Evolutionary conservation across 2,888 invertebrate genomes (phyloP).

Genomic region (Drosophila mimetica): DNA sequence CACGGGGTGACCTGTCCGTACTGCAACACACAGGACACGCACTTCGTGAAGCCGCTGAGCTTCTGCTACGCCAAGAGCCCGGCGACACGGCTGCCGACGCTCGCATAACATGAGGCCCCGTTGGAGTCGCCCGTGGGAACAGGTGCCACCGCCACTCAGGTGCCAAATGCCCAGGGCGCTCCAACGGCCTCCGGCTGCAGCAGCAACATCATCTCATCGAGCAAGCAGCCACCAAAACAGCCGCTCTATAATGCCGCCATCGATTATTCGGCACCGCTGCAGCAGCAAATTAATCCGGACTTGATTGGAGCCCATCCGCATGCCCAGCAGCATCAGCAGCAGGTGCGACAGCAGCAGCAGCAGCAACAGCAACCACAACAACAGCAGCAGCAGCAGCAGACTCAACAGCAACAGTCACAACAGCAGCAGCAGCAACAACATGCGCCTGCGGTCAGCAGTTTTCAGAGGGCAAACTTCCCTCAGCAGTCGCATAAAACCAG

Average conservation of each 20-base stretch:
- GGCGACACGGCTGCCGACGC: slow-evolving; percentile 89
- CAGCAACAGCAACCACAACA: slow-evolving; percentile 21
- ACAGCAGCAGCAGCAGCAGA: slow-evolving; percentile 45
- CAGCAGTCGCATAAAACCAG: slow-evolving; percentile 52
- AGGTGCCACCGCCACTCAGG: slow-evolving; percentile 49
- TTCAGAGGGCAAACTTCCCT: slow-evolving; percentile 28
- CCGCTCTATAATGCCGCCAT: slow-evolving; percentile 80
- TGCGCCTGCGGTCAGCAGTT: slow-evolving; percentile 47
- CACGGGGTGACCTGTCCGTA: slow-evolving; percentile 95
- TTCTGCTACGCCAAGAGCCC: slow-evolving; percentile 92
- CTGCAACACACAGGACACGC: slow-evolving; percentile 95
- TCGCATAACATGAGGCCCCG: slow-evolving; percentile 95
- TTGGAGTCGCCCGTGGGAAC: slow-evolving; percentile 85
- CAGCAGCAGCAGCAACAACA: slow-evolving; percentile 51
- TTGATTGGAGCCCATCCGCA: slow-evolving; percentile 82
- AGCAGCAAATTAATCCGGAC: slow-evolving; percentile 82
- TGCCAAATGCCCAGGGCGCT: slow-evolving; percentile 59
- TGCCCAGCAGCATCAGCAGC: slow-evolving; percentile 78
- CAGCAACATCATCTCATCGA: neutral
- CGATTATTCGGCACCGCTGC: slow-evolving; percentile 83
- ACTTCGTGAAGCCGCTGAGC: slow-evolving; percentile 96
- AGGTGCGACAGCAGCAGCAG: slow-evolving; percentile 64
- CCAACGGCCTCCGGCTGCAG: slow-evolving; percentile 60
- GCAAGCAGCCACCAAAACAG: slow-evolving; percentile 56
- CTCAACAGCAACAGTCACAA: slow-evolving; percentile 42